Base-by-base conservation (phyloP, 2,888 invertebrate genomes). In the Tetranychus piercei region DNA sequence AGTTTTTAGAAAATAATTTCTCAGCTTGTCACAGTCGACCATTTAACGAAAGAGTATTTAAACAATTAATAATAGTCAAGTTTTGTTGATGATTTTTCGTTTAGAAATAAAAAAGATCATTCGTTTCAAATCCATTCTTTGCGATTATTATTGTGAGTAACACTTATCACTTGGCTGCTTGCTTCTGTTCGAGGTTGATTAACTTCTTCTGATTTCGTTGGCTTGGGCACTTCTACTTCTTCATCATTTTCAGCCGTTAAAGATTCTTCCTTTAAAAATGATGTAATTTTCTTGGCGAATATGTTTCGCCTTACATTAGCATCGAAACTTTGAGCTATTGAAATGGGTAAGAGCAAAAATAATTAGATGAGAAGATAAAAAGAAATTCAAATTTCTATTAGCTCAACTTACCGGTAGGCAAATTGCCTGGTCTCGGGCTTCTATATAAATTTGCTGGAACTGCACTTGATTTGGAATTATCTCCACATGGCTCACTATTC, bases 281-380 rank as follows among this genome's bases (percentile, higher is more conserved):
- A 43, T 20, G 72, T 72, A 15, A 66, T 20, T 66, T 76, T 76
- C 9, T 43, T 18, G 11, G 76, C 76, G 55, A 74, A 76, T 22
- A 76, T 73, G 7, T 70, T 67, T 43, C 76, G 69, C 22, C 71
- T 72, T 6, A 75, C 44, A 45, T 73, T 74, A 6, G 76, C 76
- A 55, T 76, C 76, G 6, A 75, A 66, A 66, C 66, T 66, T 66
- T 66, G 66, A 66, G 66, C 66, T 66, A 20, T 66, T 66, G 9
- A n/a, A 66, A 66, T 7, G 15, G 15, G 1, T 15, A 66, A 15
- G 20, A 66, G n/a, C n/a, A n/a, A 66, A 66, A 11, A 66, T 20
- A 66, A 15, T 20, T 7, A 18, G 11, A 66, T 18, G 7, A 20
- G 11, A 66, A 9, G 66, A 66, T 7, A 11, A 66, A 20, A 66